A percentile compares a stretch with the other conserved stretches of the same genome.
phyloP scores from a whole-genome alignment of 1,140 invertebrate genomes.

The Drosophila elegans region DNA sequence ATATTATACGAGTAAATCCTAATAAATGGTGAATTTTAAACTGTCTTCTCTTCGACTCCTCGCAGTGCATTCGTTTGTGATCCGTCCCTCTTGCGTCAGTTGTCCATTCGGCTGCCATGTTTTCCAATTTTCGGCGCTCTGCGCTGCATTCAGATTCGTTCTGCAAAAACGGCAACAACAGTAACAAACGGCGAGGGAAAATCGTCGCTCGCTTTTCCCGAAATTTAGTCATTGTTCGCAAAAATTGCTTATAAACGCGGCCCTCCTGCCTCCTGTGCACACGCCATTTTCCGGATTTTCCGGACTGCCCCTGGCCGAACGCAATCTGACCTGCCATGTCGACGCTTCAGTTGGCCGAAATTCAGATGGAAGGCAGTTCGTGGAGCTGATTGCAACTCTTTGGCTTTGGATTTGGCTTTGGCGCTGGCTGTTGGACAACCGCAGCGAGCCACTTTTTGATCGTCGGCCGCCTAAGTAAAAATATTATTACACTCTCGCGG shows the following conservation, averaged over 20 bases:
- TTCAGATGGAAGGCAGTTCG: background rate
- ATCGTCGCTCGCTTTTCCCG: conserved; percentile 34
- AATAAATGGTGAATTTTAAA: background rate
- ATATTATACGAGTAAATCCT: background rate
- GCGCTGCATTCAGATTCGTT: conserved; percentile 69
- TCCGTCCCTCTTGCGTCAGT: conserved; percentile 3
- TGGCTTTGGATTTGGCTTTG: conserved; percentile 44
- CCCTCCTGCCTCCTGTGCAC: conserved; percentile 3
- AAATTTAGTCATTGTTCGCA: conserved; percentile 82
- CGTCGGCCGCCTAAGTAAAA: conserved; percentile 49
- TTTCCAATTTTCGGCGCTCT: conserved; percentile 75
- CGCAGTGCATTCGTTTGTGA: conserved; percentile 3
- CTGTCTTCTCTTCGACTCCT: too few species aligned
- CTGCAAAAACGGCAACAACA: conserved; percentile 41
- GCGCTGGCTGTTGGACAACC: conserved; percentile 49
- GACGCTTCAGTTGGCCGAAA: conserved; percentile 41
- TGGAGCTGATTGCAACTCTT: conserved; percentile 44
- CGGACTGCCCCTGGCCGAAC: conserved; percentile 2
- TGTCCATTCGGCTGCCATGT: conserved; percentile 70
- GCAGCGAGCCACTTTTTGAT: conserved; percentile 63
- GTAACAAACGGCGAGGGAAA: conserved; percentile 5
- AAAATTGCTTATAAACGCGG: conserved; percentile 77
- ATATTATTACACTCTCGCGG: conserved; percentile 70
- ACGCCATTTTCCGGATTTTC: background rate
- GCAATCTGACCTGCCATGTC: conserved; percentile 68